Evolutionary conservation across 2,113 vertebrate species (phyloP).

Genomic region (Pantherophis guttatus): DNA sequence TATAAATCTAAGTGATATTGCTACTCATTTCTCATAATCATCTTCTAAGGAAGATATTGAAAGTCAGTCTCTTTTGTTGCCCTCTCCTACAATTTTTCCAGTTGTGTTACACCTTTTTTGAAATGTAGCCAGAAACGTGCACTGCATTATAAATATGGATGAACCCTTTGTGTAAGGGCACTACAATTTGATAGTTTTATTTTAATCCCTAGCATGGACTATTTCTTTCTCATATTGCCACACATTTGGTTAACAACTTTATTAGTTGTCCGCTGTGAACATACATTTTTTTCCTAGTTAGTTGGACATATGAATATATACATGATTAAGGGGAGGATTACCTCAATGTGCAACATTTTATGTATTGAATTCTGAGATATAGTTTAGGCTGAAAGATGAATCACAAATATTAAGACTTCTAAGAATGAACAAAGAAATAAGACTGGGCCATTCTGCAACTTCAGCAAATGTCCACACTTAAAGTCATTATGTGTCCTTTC

Average conservation of each 20-base stretch:
- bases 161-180: background rate
- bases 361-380: background rate
- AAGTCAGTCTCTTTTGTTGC: background rate
- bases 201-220: background rate
- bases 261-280: background rate
- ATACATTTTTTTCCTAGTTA: background rate
- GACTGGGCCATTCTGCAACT: background rate
- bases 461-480: background rate
- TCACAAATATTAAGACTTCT: background rate
- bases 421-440: background rate
- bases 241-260: background rate
- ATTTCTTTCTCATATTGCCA: background rate
- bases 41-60: background rate
- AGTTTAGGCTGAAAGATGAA: background rate
- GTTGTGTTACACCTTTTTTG: background rate
- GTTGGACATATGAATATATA: background rate
- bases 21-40: background rate
- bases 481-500: conserved; percentile 46
- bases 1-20: background rate
- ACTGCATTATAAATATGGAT: background rate
- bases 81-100: background rate
- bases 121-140: background rate
- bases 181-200: background rate
- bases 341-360: background rate
- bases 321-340: background rate